These are phyloP conservation scores for Chirona hameri DNA, from an alignment of 2,888 invertebrate genomes.

Conservation along the genomic window DNA sequence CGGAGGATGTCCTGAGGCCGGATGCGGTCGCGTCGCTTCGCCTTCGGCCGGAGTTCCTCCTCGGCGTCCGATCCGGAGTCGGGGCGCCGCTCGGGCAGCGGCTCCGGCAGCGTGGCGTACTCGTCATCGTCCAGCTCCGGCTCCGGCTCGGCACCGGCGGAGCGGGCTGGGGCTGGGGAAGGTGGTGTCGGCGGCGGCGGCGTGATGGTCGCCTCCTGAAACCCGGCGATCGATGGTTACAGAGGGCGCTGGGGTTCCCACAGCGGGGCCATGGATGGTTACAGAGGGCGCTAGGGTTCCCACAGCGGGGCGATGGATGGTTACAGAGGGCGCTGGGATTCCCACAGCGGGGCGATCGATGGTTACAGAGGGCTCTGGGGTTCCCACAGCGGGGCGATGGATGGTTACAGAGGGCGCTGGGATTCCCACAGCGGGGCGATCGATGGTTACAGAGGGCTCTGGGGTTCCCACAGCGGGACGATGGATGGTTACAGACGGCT, in stretches of 20 bases:
- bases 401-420: too few species aligned
- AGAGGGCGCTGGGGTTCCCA: not conserved
- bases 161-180: not conserved
- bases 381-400: too few species aligned
- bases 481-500: too few species aligned
- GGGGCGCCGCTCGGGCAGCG: not conserved
- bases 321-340: not conserved
- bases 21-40: not conserved
- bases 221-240: not conserved
- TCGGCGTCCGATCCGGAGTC: not conserved
- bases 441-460: too few species aligned
- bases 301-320: too few species aligned
- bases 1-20: slow-evolving; percentile 4
- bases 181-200: not conserved
- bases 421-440: too few species aligned
- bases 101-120: slow-evolving; percentile 27
- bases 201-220: not conserved
- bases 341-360: too few species aligned
- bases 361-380: too few species aligned
- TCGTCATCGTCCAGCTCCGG: not conserved
- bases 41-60: not conserved
- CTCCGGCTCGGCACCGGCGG: not conserved
- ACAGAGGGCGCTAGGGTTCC: too few species aligned
- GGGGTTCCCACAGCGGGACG: too few species aligned
- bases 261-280: not conserved